Evolutionary conservation across 2,888 invertebrate species (phyloP), one percentile per base, ranked within the genome.

Genomic region (Chesias legatella): DNA sequence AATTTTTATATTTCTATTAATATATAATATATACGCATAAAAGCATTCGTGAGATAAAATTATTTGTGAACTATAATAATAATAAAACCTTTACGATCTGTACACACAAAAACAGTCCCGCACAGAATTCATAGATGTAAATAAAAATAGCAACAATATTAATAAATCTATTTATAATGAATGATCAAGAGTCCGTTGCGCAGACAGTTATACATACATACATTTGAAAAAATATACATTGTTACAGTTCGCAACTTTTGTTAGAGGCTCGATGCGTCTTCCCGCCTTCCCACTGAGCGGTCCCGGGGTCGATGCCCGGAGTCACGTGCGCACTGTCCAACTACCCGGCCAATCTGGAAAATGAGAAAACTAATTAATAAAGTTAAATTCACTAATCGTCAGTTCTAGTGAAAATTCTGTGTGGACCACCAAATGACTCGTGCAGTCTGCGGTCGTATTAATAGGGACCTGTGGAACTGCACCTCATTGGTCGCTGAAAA

Each of bases 181-280:
- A 74, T 68, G 55, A 60, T 65, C 57, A 61, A 63, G 56, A 57
- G 67, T 73, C 69, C 63, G 29, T 62, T 60, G 61, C 57, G 60
- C 65, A 67, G 77, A 67, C 72, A 62, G 73, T 78, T 85, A 79
- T 82, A 80, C 78, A 81, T 17, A 17, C n/a, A 17, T 5, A 17
- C 73, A 79, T 79, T 84, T 81, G 73, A 81, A 84, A 84, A 85
- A 84, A 85, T 85, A 81, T 86, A 86, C 85, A 86, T 67, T 76
- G 77, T 76, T 70, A 71, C 68, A 66, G 56, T 71, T 68, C 63
- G 73, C 72, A 74, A 71, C 68, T 64, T 63, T 48, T 50, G 53
- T 49, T 47, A 51, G 43, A 43, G 10, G 22, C 35, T 28, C 23
- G 17, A 41, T 35, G 46, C n/a, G n/a, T n/a, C n/a, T n/a, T n/a